phyloP scores from a whole-genome alignment of 2,888 invertebrate genomes.

The Melinopterus prodromus region DNA sequence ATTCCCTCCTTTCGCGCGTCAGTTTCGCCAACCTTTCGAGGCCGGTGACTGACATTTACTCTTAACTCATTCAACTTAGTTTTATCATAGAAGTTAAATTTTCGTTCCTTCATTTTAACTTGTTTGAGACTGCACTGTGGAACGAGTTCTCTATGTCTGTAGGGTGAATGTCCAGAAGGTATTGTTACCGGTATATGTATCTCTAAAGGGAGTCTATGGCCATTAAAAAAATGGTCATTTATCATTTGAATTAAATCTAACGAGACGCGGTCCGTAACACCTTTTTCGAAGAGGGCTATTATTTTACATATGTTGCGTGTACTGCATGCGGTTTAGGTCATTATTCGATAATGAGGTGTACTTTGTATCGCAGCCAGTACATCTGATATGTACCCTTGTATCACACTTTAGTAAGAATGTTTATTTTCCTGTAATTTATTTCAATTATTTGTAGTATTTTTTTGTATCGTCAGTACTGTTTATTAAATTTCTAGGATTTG shows the following conservation, averaged over 20 bases:
- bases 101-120: too few species aligned
- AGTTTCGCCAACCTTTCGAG: too few species aligned
- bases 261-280: not conserved
- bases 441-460: too few species aligned
- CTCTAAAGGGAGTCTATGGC: not conserved
- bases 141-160: not conserved
- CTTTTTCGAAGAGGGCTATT: not conserved
- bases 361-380: not conserved
- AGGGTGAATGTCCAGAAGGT: not conserved
- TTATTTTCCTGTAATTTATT: not conserved
- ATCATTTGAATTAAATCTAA: conserved; percentile 4
- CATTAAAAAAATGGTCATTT: conserved; percentile 4
- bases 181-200: not conserved
- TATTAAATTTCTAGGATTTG: too few species aligned
- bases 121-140: too few species aligned
- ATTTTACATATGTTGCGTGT: not conserved
- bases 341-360: not conserved
- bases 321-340: not conserved
- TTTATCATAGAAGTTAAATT: too few species aligned
- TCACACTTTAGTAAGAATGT: not conserved
- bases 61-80: too few species aligned
- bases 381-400: not conserved
- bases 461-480: too few species aligned
- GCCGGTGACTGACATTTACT: too few species aligned
- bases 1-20: too few species aligned